Evolutionary conservation across 2,797 vertebrate species (phyloP).

Genomic region (Acestrorhynchus altus): DNA sequence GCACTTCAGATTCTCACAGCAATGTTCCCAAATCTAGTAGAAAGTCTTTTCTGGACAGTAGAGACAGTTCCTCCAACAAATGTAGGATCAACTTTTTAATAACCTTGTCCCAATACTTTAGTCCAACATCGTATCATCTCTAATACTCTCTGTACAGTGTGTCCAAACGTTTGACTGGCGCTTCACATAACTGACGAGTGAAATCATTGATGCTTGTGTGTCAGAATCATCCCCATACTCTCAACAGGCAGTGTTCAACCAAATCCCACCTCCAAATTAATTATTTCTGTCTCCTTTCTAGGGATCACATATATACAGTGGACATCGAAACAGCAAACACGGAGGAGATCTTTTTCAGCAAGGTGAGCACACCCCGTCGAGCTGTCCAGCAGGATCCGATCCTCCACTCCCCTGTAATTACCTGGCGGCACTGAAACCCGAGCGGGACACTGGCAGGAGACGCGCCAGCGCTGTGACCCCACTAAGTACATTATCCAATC

Average conservation of each 20-base stretch:
- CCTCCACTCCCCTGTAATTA: constrained; percentile 47
- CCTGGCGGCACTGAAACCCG: constrained; percentile 50
- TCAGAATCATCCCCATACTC: neutral
- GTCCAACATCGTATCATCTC: too few species aligned
- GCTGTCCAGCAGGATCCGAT: constrained; percentile 40
- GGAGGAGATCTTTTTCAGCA: constrained; percentile 98
- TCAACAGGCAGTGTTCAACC: neutral
- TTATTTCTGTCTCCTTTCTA: constrained; percentile 68
- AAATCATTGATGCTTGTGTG: neutral
- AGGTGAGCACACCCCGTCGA: constrained; percentile 85
- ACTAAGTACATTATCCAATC: constrained; percentile 79
- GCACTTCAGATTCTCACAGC: too few species aligned
- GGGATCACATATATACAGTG: constrained; percentile 99
- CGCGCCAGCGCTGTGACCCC: constrained; percentile 60
- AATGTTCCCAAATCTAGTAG: too few species aligned
- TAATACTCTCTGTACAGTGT: too few species aligned
- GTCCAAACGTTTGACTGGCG: too few species aligned
- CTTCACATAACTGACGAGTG: neutral
- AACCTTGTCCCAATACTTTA: too few species aligned
- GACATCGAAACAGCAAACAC: constrained; percentile 90
- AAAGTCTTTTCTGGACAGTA: too few species aligned
- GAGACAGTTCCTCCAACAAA: too few species aligned
- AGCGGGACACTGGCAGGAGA: constrained; percentile 53
- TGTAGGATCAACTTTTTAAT: too few species aligned
- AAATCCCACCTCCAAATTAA: neutral